Evolutionary conservation across 92 coral and sea anemone genomes (phyloP), one percentile per base, ranked within the genome.

Genomic region (Isaurus tuberculatus): DNA sequence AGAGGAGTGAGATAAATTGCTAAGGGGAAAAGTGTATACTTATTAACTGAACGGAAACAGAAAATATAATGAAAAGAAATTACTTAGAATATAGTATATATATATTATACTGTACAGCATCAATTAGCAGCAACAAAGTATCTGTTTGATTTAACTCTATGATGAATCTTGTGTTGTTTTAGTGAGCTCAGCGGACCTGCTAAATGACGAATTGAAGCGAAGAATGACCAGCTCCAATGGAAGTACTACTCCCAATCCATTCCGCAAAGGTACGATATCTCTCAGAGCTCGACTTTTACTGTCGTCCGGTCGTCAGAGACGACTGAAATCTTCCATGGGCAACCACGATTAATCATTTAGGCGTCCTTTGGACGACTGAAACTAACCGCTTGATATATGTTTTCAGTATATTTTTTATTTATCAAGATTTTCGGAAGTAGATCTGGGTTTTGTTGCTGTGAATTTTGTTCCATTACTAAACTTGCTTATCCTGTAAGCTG

Each of bases 131-230:
- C 23, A 22, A 43, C 23, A 10, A 23, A 20, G 43, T 25, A 53
- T 17, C 7, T 9, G 10, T 9, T 22, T n/a, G 2, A 8, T 1
- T 22, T 49, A 17, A 49, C 22, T 19, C 58, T n/a, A n/a, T n/a
- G 2, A 1, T 4, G 19, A 10, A 15, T 46, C 63, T 30, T 43
- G 8, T 9, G 27, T 33, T 75, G n/a, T 71, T 63, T 65, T 70
- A 96, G 98, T 92, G 93, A 94, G 96, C 28, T 91, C 96, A 33
- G 90, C 96, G 34, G 98, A 94, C 71, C 31, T 94, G 88, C 83
- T 96, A 61, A 96, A 88, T 73, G 94, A 96, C 65, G 98, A 96
- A 83, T 86, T 96, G 57, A 96, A 94, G 81, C 93, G 92, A 27
- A 83, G 95, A 46, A 94, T 96, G 94, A 72, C 92, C 1, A 77